phyloP scores from a whole-genome alignment of 2,888 invertebrate species.

The Hemicrepidius hirtus region DNA sequence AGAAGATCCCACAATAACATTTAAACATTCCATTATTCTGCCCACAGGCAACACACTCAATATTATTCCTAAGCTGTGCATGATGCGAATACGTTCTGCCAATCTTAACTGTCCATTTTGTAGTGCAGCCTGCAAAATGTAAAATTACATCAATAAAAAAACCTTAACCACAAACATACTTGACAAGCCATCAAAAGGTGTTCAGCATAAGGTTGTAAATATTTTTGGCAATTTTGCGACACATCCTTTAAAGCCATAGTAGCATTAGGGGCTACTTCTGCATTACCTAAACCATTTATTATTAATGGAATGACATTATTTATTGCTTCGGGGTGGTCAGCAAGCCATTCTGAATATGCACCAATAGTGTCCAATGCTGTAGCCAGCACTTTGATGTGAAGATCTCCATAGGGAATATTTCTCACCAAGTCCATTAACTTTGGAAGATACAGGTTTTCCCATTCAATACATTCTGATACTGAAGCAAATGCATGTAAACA shows the following conservation, averaged over 20 bases:
- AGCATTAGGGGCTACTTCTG: slow-evolving; percentile 84
- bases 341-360: slow-evolving; percentile 91
- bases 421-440: slow-evolving; percentile 78
- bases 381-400: slow-evolving; percentile 78
- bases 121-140: slow-evolving; percentile 72
- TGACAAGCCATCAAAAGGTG: slow-evolving; percentile 84
- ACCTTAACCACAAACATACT: slow-evolving; percentile 65
- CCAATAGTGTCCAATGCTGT: slow-evolving; percentile 87
- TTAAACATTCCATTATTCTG: slow-evolving; percentile 81
- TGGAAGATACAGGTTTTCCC: slow-evolving; percentile 75
- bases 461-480: slow-evolving; percentile 78
- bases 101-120: slow-evolving; percentile 76
- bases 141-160: slow-evolving; percentile 10
- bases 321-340: slow-evolving; percentile 81
- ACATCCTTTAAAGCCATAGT: slow-evolving; percentile 93
- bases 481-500: slow-evolving; percentile 81
- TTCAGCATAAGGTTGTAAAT: slow-evolving; percentile 84
- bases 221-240: slow-evolving; percentile 85
- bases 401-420: slow-evolving; percentile 77
- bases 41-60: slow-evolving; percentile 79
- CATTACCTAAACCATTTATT: slow-evolving; percentile 78
- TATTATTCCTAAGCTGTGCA: slow-evolving; percentile 85
- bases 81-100: slow-evolving; percentile 82
- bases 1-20: slow-evolving; percentile 80
- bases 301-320: slow-evolving; percentile 81